phyloP scores from a whole-genome alignment of 2,113 vertebrate species.

The Burhinus oedicnemus region DNA sequence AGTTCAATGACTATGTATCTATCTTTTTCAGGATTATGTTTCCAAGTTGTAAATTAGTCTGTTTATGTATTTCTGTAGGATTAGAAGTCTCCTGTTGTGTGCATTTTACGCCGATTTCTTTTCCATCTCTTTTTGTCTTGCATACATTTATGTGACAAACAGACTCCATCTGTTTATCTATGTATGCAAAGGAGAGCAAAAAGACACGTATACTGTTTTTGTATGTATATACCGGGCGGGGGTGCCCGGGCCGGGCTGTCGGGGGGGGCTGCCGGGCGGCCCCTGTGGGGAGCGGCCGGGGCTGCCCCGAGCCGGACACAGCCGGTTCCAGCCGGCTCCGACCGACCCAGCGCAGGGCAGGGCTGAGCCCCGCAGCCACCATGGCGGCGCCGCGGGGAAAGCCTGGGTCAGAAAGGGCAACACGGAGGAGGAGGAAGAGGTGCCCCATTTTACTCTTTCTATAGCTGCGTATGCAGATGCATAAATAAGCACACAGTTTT shows the following conservation, averaged over 20 bases:
- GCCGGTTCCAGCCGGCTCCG: neutral
- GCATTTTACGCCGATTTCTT: neutral
- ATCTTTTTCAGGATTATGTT: neutral
- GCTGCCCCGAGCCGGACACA: accelerated
- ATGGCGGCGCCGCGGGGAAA: accelerated
- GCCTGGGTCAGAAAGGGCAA: neutral
- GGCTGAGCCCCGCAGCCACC: accelerated
- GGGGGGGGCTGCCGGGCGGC: accelerated
- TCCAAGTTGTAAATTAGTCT: neutral
- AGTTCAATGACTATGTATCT: neutral
- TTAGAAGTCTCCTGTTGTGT: neutral
- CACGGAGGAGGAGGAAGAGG: accelerated
- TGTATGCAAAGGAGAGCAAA: neutral
- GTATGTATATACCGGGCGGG: accelerated
- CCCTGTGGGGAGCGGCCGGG: neutral
- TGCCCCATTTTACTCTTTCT: neutral
- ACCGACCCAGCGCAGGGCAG: accelerated
- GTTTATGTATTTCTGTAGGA: neutral
- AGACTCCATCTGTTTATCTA: neutral
- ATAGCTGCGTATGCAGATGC: neutral
- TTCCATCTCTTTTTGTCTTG: neutral
- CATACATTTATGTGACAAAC: neutral
- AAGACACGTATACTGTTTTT: neutral
- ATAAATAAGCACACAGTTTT: neutral
- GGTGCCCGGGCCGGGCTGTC: neutral